Conservation (phyloP, 1,140 invertebrate species). For the Lanistes nyassanus region DNA sequence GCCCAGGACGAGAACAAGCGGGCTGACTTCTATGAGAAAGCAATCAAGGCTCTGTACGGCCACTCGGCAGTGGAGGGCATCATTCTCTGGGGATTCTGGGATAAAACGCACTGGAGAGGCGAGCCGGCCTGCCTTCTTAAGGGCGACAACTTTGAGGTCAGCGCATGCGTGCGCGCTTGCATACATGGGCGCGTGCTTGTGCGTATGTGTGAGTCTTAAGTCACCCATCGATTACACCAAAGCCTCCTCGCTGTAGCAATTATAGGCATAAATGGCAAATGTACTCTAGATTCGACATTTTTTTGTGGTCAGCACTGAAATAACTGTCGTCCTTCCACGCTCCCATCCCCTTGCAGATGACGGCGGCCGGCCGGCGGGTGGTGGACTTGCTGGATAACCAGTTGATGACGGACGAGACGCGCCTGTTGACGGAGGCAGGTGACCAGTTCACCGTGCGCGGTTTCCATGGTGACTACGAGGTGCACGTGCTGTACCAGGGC, state of each 20-base stretch:
- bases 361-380: constrained; percentile 35
- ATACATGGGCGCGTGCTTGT: background rate
- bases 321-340: background rate
- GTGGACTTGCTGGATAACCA: constrained; percentile 34
- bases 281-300: background rate
- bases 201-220: background rate
- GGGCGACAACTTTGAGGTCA: constrained; percentile 16
- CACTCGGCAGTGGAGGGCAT: constrained; percentile 53
- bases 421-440: constrained; percentile 16
- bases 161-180: background rate
- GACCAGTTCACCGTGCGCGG: constrained; percentile 28
- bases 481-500: constrained; percentile 35
- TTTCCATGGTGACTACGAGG: constrained; percentile 47
- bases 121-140: constrained; percentile 11
- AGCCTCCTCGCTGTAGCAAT: background rate
- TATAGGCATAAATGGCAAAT: background rate
- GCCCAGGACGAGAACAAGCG: constrained; percentile 28
- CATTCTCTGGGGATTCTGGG: constrained; percentile 58
- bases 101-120: constrained; percentile 24
- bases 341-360: constrained; percentile 25
- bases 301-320: background rate
- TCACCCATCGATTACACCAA: background rate
- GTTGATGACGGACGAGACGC: constrained; percentile 40
- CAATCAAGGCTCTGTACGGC: constrained; percentile 45
- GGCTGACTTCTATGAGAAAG: constrained; percentile 37